Conservation (phyloP, 1,140 invertebrate genomes). For the Drosophila sp. region DNA sequence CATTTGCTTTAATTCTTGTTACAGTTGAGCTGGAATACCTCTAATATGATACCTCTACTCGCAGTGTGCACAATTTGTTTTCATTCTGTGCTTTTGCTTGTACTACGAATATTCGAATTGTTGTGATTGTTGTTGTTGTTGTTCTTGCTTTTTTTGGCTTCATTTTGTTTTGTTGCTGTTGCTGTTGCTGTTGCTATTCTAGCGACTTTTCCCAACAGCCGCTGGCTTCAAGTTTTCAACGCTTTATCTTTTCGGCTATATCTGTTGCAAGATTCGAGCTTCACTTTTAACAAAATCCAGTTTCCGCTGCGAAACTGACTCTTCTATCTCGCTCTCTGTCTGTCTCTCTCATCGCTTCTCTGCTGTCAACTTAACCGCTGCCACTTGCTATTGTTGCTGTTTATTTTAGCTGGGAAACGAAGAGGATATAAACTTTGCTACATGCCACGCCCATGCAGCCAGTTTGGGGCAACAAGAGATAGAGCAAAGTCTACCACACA, state of each 20-base stretch:
- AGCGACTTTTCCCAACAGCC: constrained; percentile 56
- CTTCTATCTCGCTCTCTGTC: not conserved
- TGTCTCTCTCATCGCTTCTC: not conserved
- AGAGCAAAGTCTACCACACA: constrained; percentile 38
- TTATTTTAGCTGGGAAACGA: constrained; percentile 47
- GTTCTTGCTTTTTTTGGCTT: not conserved
- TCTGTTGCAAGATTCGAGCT: constrained; percentile 7
- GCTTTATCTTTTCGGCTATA: constrained; percentile 61
- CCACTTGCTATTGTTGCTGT: constrained; percentile 79
- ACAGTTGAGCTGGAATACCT: constrained; percentile 39
- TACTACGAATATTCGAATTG: constrained; percentile 18
- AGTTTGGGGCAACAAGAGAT: constrained; percentile 51
- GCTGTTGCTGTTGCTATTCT: constrained; percentile 44
- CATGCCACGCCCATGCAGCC: constrained; percentile 62
- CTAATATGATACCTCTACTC: constrained; percentile 44
- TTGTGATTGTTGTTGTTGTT: constrained; percentile 1
- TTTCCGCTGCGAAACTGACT: constrained; percentile 8
- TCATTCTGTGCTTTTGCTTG: constrained; percentile 61
- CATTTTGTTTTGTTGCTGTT: constrained; percentile 9
- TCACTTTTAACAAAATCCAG: constrained; percentile 1
- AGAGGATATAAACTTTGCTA: constrained; percentile 64
- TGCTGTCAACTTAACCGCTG: constrained; percentile 76
- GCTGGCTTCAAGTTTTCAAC: constrained; percentile 74
- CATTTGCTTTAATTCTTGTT: not conserved
- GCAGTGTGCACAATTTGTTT: constrained; percentile 76